phyloP scores from a whole-genome alignment of 1,140 invertebrate species.

The Apis laboriosa region DNA sequence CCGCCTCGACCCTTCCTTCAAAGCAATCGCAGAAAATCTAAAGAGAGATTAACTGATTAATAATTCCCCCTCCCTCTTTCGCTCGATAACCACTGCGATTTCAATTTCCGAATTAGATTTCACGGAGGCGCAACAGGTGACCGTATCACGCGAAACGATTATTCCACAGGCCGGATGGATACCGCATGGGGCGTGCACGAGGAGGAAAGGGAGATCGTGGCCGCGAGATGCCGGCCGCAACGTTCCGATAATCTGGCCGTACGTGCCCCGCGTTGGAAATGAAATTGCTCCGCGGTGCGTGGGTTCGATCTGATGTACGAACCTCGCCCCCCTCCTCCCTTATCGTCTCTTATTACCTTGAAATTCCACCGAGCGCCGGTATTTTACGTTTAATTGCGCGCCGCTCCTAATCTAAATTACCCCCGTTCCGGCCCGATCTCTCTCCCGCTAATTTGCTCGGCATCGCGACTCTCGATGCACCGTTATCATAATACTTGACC shows the following conservation, averaged over 20 bases:
- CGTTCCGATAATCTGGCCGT: slow-evolving; percentile 51
- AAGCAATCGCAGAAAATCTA: too few relatives aligned
- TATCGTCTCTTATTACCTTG: slow-evolving; percentile 50
- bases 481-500: slow-evolving; percentile 35
- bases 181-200: neutral
- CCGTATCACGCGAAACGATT: slow-evolving; percentile 53
- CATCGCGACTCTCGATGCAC: slow-evolving; percentile 36
- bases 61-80: neutral
- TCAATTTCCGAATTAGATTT: slow-evolving; percentile 38
- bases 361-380: slow-evolving; percentile 38
- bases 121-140: slow-evolving; percentile 70
- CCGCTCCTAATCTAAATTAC: slow-evolving; percentile 45
- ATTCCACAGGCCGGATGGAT: slow-evolving; percentile 30
- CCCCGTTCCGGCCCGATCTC: slow-evolving; percentile 7
- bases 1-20: too few relatives aligned
- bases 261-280: slow-evolving; percentile 49
- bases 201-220: neutral
- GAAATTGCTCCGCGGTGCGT: slow-evolving; percentile 53
- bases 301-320: slow-evolving; percentile 53
- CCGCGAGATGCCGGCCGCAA: slow-evolving; percentile 28
- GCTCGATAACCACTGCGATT: neutral
- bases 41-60: neutral
- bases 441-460: slow-evolving; percentile 29
- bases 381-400: slow-evolving; percentile 46
- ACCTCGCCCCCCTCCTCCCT: slow-evolving; percentile 23